Evolutionary conservation across 2,888 invertebrate species (phyloP), one percentile per base, ranked within the genome.

Genomic region (Tuberolachnus salignus): DNA sequence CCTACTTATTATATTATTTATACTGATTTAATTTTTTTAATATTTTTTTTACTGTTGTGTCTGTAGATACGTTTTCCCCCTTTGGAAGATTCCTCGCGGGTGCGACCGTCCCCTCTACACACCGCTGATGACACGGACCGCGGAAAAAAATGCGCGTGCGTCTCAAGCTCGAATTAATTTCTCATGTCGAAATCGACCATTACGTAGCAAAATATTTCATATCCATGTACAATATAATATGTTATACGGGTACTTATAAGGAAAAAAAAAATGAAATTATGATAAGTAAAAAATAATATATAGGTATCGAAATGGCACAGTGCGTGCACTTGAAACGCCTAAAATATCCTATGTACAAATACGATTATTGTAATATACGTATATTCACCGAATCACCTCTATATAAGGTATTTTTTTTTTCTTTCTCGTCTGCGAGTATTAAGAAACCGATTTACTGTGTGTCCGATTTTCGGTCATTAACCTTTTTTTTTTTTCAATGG

Each of bases 401-500:
- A 34, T 34, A 26, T 23, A 26, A 0, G 23, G 1, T 71, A 19
- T 71, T 46, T 71, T 61, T 59, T n/a, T 11, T 71, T 46, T 71
- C 49, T 59, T n/a, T 11, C 19, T 13, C 13, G 19, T 34, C 26
- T 49, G n/a, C 55, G 10, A 46, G 14, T n/a, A n/a, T n/a, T n/a
- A n/a, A n/a, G n/a, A n/a, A n/a, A n/a, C n/a, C n/a, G n/a, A n/a
- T n/a, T n/a, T n/a, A n/a, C n/a, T n/a, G n/a, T n/a, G n/a, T n/a
- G n/a, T n/a, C 49, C 19, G 19, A 59, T 72, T 19, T 49, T 49
- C 72, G 51, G 51, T 14, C 72, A 16, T 73, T 51, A 73, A 73
- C 72, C 61, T 21, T 49, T 14, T 34, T 34, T 49, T 14, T 34
- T 34, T 34, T 34, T 34, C 3, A 34, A 49, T 26, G 21, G 14